A percentile compares a stretch with the other conserved stretches of the same genome.
These are phyloP conservation scores for Samia ricini DNA, from an alignment of 1,140 invertebrate genomes.

Conservation along the genomic window DNA sequence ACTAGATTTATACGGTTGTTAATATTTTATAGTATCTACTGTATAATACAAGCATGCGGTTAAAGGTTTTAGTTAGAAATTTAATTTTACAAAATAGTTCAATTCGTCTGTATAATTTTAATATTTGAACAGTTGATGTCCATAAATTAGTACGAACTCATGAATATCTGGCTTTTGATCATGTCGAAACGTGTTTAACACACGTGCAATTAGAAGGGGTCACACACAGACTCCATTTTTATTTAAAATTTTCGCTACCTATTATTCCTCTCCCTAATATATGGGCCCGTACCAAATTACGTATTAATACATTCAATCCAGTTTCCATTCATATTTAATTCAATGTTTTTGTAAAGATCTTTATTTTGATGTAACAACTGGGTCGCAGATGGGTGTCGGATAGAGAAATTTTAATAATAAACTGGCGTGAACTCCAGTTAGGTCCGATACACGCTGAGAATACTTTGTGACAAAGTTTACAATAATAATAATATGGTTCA, in stretches of 20 bases:
- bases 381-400: conserved; percentile 66
- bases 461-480: conserved; percentile 6
- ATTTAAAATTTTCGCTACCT: conserved; percentile 62
- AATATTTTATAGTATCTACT: not conserved
- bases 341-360: conserved; percentile 66
- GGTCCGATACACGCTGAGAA: conserved; percentile 2
- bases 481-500: conserved; percentile 17
- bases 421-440: conserved; percentile 44
- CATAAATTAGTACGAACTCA: not conserved
- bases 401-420: conserved; percentile 72
- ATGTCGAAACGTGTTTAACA: conserved; percentile 37
- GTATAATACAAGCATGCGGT: not conserved
- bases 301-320: conserved; percentile 74
- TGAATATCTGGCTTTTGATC: conserved; percentile 31
- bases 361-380: conserved; percentile 65
- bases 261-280: conserved; percentile 66
- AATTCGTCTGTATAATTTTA: not conserved
- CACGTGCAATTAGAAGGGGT: conserved; percentile 39
- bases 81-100: not conserved
- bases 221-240: conserved; percentile 33
- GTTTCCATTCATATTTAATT: conserved; percentile 72
- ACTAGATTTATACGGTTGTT: not conserved
- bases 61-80: not conserved
- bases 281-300: conserved; percentile 70
- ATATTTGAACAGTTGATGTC: not conserved